Conservation (phyloP, 2,797 vertebrate genomes). For the Coccyzus lansbergi region DNA sequence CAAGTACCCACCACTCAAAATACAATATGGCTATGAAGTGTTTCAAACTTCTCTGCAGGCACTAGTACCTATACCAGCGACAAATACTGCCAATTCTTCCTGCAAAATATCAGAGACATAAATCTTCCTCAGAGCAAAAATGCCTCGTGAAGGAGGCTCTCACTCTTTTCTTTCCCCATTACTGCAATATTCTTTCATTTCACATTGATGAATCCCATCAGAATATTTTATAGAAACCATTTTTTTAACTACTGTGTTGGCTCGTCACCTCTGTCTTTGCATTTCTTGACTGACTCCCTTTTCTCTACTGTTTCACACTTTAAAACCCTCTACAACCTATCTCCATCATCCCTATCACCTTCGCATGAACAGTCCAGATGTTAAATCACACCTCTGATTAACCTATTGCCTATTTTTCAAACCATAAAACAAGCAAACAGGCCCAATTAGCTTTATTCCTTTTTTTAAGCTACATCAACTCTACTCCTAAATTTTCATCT, state of each 20-base stretch:
- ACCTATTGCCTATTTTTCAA: slow-evolving; percentile 2
- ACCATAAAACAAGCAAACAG: slow-evolving; percentile 25
- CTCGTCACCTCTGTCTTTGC: not conserved
- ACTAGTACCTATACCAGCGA: not conserved
- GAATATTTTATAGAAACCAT: not conserved
- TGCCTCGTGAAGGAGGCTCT: not conserved
- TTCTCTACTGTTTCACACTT: slow-evolving; percentile 3
- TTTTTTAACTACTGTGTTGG: not conserved
- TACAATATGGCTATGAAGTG: not conserved
- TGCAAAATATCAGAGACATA: slow-evolving; percentile 5
- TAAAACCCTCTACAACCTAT: not conserved
- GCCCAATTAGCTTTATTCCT: not conserved
- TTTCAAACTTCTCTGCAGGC: slow-evolving; percentile 28
- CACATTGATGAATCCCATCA: not conserved
- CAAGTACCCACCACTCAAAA: not conserved
- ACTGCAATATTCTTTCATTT: not conserved
- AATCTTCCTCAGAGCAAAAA: slow-evolving; percentile 12
- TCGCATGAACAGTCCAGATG: not conserved
- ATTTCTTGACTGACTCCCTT: not conserved
- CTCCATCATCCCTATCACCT: not conserved
- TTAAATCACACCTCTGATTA: not conserved
- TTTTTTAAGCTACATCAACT: slow-evolving; percentile 6
- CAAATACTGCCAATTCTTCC: slow-evolving; percentile 12
- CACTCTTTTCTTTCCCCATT: slow-evolving; percentile 4
- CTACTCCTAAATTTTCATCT: not conserved